Evolutionary conservation across 2,888 invertebrate genomes (phyloP), one percentile per base, ranked within the genome.

Genomic region (Pandemis cinnamomeana): DNA sequence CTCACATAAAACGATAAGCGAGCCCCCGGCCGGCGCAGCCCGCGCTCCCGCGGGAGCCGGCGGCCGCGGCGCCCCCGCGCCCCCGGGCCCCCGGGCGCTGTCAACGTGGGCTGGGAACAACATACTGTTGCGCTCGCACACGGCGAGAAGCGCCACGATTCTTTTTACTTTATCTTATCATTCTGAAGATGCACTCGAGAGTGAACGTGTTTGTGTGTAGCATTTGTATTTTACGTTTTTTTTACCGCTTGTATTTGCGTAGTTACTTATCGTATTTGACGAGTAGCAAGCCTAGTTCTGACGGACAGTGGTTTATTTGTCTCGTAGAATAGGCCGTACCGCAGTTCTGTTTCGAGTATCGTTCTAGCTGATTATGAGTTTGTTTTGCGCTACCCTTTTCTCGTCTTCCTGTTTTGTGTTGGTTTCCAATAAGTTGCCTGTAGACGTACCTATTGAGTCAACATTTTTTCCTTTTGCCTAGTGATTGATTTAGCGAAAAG

Each of bases 91-190:
- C 51, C 7, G 53, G 67, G 67, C 67, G 58, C 67, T 70, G 73
- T 70, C 70, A 69, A 73, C 73, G 73, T 73, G 73, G 67, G 67
- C 51, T 42, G 60, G 70, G 63, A 58, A 41, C 62, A 64, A 69
- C 73, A 72, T 73, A 70, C 70, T 73, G 66, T 70, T 55, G 10
- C 36, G 60, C 62, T 48, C 62, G 42, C 62, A 20, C 48, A 13
- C 41, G 51, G 46, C 67, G 66, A 61, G 64, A 60, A 58, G 27
- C 51, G 69, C 69, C 66, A 70, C 66, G 66, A 70, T 53, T 55
- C 53, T 72, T 15, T 64, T 42, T 55, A 41, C 5, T 60, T 72
- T 74, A 73, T 74, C 74, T 74, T 72, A 68, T 72, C 72, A 63
- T 68, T 36, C 41, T 41, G 20, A 64, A 71, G 71, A 74, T 74